Conservation (phyloP, 2,113 vertebrate species). For the Rynchops niger region DNA sequence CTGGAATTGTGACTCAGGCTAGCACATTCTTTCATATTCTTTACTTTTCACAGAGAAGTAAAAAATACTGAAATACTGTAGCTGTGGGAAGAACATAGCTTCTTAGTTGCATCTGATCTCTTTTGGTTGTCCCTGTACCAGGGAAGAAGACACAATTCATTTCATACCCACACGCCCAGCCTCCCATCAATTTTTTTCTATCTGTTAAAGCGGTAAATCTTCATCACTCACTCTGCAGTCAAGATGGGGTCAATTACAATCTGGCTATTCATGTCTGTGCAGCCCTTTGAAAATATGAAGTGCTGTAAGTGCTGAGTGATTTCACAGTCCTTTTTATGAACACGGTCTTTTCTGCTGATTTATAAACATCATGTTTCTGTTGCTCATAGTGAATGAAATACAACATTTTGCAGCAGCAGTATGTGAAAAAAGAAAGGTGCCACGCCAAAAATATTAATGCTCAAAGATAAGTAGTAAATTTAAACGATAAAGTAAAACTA, state of each 20-base stretch:
- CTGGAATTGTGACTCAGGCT: neutral
- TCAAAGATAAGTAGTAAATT: neutral
- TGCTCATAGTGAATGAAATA: neutral
- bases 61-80: neutral
- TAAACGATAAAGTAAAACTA: neutral
- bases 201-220: neutral
- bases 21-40: neutral
- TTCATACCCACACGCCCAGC: neutral
- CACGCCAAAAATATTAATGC: neutral
- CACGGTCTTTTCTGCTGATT: neutral
- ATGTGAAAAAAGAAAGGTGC: neutral
- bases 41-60: neutral
- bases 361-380: neutral
- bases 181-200: neutral
- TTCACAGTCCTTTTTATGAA: neutral
- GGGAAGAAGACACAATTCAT: neutral
- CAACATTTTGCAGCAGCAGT: neutral
- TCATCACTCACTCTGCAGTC: neutral
- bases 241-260: constrained; percentile 10
- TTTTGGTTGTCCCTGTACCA: neutral
- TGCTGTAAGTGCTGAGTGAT: neutral
- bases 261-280: neutral
- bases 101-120: neutral
- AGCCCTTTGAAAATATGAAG: constrained; percentile 14
- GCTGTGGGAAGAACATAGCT: neutral